Conservation (phyloP, 2,888 invertebrate genomes). For the Torymus tubicola region DNA sequence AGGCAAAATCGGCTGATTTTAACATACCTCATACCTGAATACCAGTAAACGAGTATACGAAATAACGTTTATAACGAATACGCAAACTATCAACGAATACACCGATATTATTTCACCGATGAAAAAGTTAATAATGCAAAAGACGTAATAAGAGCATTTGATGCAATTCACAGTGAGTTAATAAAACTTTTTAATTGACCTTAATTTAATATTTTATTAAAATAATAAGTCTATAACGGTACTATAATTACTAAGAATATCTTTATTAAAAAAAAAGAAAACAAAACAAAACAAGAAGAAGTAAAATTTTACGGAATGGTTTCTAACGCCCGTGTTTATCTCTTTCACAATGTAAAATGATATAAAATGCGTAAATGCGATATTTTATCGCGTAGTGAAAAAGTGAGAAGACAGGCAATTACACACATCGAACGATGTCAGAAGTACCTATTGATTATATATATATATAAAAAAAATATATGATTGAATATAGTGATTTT, state of each 20-base stretch:
- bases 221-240: not conserved
- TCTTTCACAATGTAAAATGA: constrained; percentile 20
- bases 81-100: constrained; percentile 50
- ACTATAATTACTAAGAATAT: not conserved
- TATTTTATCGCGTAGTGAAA: constrained; percentile 15
- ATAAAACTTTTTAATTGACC: not conserved
- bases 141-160: too few relatives aligned
- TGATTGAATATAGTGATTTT: constrained; percentile 53
- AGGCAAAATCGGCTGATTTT: constrained; percentile 39
- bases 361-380: constrained; percentile 1
- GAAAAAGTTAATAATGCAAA: not conserved
- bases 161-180: too few relatives aligned
- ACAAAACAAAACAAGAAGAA: not conserved
- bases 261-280: not conserved
- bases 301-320: not conserved
- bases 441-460: constrained; percentile 62
- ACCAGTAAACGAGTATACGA: constrained; percentile 32
- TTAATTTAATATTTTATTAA: not conserved
- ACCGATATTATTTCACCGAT: constrained; percentile 41
- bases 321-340: not conserved
- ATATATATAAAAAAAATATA: constrained; percentile 31
- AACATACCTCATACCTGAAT: constrained; percentile 13
- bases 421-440: constrained; percentile 66
- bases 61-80: constrained; percentile 21
- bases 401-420: constrained; percentile 51